Percentiles rank a stretch among this genome's conserved stretches.
Evolutionary conservation across 2,113 vertebrate species (phyloP).

Genomic region (Pterophyllum scalare): DNA sequence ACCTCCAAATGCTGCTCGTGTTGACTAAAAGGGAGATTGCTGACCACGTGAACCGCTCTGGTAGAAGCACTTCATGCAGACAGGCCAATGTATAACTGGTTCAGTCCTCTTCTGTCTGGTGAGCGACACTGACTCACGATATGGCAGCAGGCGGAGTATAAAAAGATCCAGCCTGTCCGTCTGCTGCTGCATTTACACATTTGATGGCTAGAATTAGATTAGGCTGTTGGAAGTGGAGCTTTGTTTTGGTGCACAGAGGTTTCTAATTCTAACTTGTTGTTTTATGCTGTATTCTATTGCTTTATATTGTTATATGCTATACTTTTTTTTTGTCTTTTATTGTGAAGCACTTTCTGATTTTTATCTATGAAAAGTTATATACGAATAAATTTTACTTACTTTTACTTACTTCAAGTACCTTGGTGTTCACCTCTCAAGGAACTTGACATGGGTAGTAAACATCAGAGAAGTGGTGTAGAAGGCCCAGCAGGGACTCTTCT

Average conservation of each 20-base stretch:
- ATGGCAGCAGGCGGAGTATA: constrained; percentile 2
- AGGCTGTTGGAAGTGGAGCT: neutral
- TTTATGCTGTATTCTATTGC: too few species aligned
- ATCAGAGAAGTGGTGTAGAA: too few species aligned
- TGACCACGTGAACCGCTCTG: neutral
- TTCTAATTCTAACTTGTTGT: neutral
- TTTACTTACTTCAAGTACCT: too few species aligned
- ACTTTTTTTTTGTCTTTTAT: too few species aligned
- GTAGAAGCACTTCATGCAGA: constrained; percentile 10
- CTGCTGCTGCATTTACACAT: constrained; percentile 16
- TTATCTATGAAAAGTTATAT: too few species aligned
- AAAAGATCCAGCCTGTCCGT: constrained; percentile 11
- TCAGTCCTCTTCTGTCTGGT: constrained; percentile 19
- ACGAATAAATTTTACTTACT: too few species aligned
- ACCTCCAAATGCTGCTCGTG: neutral
- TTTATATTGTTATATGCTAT: too few species aligned
- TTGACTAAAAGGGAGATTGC: neutral
- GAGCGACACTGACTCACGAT: constrained; percentile 19
- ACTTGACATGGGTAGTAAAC: too few species aligned
- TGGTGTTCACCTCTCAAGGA: too few species aligned
- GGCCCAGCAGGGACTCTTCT: too few species aligned
- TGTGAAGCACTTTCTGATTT: too few species aligned
- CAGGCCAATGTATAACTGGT: neutral
- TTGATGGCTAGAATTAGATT: constrained; percentile 10
- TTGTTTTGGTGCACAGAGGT: neutral